Base-by-base conservation (phyloP, 2,113 vertebrate species). In the Sylvietta virens region DNA sequence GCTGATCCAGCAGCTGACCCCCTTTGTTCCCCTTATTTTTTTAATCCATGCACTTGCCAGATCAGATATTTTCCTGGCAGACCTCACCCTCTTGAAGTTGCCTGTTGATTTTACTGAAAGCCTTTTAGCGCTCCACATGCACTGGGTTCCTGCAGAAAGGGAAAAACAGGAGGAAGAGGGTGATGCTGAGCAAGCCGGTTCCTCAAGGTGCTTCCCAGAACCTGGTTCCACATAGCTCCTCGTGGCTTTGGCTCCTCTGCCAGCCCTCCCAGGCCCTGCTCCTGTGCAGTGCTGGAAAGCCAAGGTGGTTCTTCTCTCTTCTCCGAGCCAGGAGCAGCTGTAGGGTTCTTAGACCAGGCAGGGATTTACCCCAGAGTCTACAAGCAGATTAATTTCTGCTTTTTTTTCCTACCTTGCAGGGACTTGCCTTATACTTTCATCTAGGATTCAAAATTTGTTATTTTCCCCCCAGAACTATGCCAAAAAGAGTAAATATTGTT, bases 1-100 rank as follows among this genome's bases (percentile, higher is more conserved):
- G 67, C 47, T 87, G 54, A 70, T 37, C 37, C 94, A 94, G 92
- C 95, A 94, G 95, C 89, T 95, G 81, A 67, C 84, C 65, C 83
- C 22, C 30, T 86, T 87, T 53, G 33, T 51, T 62, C 61, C 15
- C 45, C 42, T n/a, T 35, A 48, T 54, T 62, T 73, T 35, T 66
- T 85, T 39, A 57, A 30, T 40, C 70, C 28, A 0, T 35, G 28
- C 30, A 20, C 61, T 71, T 70, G 82, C 56, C 67, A 85, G 44
- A 80, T 65, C 15, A 39, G 69, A 6, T 35, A 4, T 53, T 78
- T 85, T 88, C 50, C 81, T 86, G 66, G 66, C 81, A 87, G 72
- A 71, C 8, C 31, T 86, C 64, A 19, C 7, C 1, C 48, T 87
- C 47, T 65, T 3, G n/a, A 85, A 90, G 31, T 82, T 91, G 81